Evolutionary conservation across 2,113 vertebrate species (phyloP).

Genomic region (Epinephelus moara): DNA sequence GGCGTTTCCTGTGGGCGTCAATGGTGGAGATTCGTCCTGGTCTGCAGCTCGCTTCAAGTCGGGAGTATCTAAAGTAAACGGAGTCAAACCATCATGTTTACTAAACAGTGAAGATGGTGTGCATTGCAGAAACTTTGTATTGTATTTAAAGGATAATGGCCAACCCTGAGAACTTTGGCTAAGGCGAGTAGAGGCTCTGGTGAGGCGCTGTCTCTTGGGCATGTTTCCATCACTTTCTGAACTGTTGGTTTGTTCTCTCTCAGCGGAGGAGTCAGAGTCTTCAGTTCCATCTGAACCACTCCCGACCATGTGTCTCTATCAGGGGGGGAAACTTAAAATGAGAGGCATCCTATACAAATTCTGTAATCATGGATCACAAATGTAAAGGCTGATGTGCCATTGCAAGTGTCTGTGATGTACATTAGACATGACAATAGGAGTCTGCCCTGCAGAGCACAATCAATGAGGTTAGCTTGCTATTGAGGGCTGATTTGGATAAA

Average conservation of each 20-base stretch:
- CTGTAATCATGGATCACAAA: not conserved
- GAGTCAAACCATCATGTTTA: not conserved
- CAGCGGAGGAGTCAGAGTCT: slow-evolving; percentile 97
- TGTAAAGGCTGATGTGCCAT: not conserved
- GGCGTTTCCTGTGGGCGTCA: slow-evolving; percentile 97
- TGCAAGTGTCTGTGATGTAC: not conserved
- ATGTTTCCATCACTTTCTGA: slow-evolving; percentile 95
- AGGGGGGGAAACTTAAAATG: slow-evolving; percentile 26
- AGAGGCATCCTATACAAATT: not conserved
- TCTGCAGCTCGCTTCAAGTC: slow-evolving; percentile 93
- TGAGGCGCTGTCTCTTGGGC: slow-evolving; percentile 91
- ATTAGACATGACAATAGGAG: not conserved
- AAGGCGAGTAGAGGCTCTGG: slow-evolving; percentile 94
- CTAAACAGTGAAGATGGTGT: not conserved
- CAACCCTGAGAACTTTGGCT: slow-evolving; percentile 98
- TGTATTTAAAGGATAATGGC: not conserved
- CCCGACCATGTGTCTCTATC: slow-evolving; percentile 92
- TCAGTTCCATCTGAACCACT: slow-evolving; percentile 98
- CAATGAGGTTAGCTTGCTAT: not conserved
- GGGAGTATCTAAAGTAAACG: slow-evolving; percentile 70
- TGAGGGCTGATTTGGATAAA: not conserved
- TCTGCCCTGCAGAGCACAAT: not conserved
- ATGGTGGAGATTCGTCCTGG: slow-evolving; percentile 96
- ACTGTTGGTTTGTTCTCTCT: slow-evolving; percentile 97
- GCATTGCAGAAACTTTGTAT: not conserved